phyloP scores from a whole-genome alignment of 2,797 vertebrate species.

The Ptychadena robeensis region DNA sequence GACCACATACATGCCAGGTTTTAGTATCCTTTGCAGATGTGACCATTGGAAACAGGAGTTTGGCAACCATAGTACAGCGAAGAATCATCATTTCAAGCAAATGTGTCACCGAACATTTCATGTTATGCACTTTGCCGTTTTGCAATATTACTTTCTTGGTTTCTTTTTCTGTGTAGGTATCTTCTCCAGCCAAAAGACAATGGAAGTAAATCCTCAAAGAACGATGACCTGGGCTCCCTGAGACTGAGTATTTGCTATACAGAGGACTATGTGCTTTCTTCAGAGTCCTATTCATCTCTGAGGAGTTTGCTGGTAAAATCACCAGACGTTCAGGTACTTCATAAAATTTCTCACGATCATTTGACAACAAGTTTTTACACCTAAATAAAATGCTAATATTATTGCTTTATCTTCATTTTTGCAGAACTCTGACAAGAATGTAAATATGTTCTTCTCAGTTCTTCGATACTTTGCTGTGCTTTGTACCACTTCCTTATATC shows the following conservation, averaged over 20 bases:
- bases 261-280: conserved; percentile 94
- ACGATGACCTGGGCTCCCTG: conserved; percentile 91
- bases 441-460: too few relatives aligned
- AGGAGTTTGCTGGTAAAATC: conserved; percentile 94
- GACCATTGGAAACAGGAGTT: too few relatives aligned
- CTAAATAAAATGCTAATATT: neutral
- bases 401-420: too few relatives aligned
- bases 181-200: conserved; percentile 95
- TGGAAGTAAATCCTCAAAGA: conserved; percentile 89
- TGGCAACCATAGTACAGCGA: too few relatives aligned
- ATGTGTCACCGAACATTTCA: neutral
- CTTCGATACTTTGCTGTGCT: too few relatives aligned
- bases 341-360: neutral
- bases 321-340: conserved; percentile 87
- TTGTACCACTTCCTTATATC: too few relatives aligned
- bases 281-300: conserved; percentile 85
- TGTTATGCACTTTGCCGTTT: neutral
- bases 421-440: too few relatives aligned
- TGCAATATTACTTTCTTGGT: neutral
- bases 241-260: conserved; percentile 93
- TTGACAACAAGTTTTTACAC: neutral
- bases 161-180: conserved; percentile 80
- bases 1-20: too few relatives aligned
- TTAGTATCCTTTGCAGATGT: too few relatives aligned
- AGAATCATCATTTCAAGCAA: neutral